Evolutionary conservation across 2,113 vertebrate species (phyloP).

Genomic region (Xiphophorus maculatus): DNA sequence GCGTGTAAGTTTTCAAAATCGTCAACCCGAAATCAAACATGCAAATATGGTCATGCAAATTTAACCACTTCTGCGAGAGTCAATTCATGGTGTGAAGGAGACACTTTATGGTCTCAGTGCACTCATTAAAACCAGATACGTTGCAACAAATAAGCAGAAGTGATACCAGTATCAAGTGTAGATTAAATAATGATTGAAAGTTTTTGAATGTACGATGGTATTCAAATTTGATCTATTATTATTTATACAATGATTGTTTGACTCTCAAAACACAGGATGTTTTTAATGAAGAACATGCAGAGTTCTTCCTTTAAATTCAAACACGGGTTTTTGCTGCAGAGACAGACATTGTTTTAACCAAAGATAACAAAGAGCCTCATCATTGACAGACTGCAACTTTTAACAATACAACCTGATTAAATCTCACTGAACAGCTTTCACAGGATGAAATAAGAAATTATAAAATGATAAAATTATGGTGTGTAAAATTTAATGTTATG

Average conservation of each 20-base stretch:
- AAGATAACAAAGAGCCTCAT: too few species aligned
- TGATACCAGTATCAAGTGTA: constrained; percentile 17
- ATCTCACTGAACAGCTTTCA: too few species aligned
- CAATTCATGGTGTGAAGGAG: constrained; percentile 11
- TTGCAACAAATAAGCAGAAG: constrained; percentile 15
- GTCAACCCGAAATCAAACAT: constrained; percentile 33
- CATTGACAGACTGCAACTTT: too few species aligned
- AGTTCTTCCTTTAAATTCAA: too few species aligned
- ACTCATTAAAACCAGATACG: constrained; percentile 28
- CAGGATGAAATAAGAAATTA: too few species aligned
- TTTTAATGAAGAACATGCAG: too few species aligned
- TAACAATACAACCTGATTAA: too few species aligned
- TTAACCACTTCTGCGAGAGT: constrained; percentile 18
- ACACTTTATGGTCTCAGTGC: constrained; percentile 11
- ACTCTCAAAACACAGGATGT: background rate
- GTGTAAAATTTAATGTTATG: too few species aligned
- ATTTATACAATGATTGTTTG: background rate
- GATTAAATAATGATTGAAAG: background rate
- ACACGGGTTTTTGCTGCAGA: too few species aligned
- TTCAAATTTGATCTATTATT: background rate
- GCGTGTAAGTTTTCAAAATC: constrained; percentile 61
- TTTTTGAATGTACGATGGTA: too few species aligned
- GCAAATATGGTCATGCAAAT: constrained; percentile 21
- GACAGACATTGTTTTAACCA: too few species aligned
- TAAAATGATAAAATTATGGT: too few species aligned